Conservation (phyloP, 2,888 invertebrate genomes). For the Oscheius myriophilus region DNA sequence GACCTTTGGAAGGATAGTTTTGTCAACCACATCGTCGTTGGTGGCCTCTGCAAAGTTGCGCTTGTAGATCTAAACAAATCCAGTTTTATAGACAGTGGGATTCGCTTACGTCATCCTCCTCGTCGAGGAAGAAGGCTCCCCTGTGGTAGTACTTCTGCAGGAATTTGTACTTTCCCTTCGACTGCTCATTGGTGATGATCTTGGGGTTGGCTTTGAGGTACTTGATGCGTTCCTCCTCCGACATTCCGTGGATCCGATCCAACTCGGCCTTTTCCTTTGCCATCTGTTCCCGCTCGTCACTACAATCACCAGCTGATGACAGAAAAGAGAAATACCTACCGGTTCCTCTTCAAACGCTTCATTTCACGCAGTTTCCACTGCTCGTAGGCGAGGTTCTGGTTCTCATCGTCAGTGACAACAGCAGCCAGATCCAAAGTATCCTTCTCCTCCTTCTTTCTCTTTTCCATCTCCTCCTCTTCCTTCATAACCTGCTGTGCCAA, state of each 20-base stretch:
- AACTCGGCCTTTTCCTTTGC: constrained; percentile 73
- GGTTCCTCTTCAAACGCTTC: constrained; percentile 92
- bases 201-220: constrained; percentile 91
- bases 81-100: neutral
- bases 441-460: constrained; percentile 75
- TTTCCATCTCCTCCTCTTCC: constrained; percentile 80
- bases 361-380: constrained; percentile 97
- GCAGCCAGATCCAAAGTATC: constrained; percentile 65
- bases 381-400: constrained; percentile 73
- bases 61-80: constrained; percentile 16
- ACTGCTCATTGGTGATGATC: constrained; percentile 84
- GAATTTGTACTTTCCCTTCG: constrained; percentile 98
- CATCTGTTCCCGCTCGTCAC: constrained; percentile 53
- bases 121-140: constrained; percentile 92
- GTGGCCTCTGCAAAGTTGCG: constrained; percentile 94
- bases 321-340: constrained; percentile 20
- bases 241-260: constrained; percentile 89
- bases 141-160: constrained; percentile 99
- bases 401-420: constrained; percentile 70
- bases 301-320: constrained; percentile 12
- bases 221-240: constrained; percentile 92
- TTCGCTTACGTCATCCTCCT: constrained; percentile 65
- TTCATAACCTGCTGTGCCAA: constrained; percentile 74
- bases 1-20: constrained; percentile 96
- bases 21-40: constrained; percentile 98